Conservation (phyloP, 2,888 invertebrate species). For the Drosophila longiperda region DNA sequence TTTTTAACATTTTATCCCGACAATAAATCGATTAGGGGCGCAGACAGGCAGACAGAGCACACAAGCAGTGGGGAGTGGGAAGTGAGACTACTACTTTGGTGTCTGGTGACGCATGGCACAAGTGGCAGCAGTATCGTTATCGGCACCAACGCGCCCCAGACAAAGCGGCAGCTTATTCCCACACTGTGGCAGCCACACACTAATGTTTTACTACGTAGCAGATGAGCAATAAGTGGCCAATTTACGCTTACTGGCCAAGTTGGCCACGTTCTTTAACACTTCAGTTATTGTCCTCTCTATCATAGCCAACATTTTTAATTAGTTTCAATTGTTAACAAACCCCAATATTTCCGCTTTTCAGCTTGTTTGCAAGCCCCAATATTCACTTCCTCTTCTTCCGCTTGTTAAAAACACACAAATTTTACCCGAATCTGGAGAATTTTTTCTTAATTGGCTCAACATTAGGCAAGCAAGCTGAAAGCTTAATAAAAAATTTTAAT, state of each 20-base stretch:
- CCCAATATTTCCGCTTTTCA: conserved; percentile 12
- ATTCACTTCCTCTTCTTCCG: conserved; percentile 14
- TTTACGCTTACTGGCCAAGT: conserved; percentile 11
- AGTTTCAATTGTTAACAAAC: conserved; percentile 57
- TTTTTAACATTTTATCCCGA: conserved; percentile 56
- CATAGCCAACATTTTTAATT: conserved; percentile 59
- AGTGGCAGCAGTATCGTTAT: conserved; percentile 64
- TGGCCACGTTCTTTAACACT: background rate
- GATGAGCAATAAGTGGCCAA: conserved; percentile 16
- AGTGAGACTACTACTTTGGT: conserved; percentile 1
- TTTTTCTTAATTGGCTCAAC: background rate
- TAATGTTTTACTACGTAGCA: conserved; percentile 47
- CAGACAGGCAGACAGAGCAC: conserved; percentile 22
- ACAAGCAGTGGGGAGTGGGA: background rate
- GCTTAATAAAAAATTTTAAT: background rate
- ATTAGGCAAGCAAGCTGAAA: background rate
- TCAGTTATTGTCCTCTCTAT: conserved; percentile 15
- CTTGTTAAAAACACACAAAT: conserved; percentile 24
- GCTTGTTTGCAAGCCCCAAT: conserved; percentile 42
- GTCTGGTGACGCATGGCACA: conserved; percentile 58
- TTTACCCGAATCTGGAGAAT: background rate
- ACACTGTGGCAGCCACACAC: conserved; percentile 18
- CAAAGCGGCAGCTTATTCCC: conserved; percentile 26
- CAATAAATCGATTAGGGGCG: conserved; percentile 70
- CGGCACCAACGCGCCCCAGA: conserved; percentile 47